Percentiles rank a stretch among this genome's conserved stretches.
phyloP scores from a whole-genome alignment of 2,797 vertebrate species.

The Pyrocephalus nanus region DNA sequence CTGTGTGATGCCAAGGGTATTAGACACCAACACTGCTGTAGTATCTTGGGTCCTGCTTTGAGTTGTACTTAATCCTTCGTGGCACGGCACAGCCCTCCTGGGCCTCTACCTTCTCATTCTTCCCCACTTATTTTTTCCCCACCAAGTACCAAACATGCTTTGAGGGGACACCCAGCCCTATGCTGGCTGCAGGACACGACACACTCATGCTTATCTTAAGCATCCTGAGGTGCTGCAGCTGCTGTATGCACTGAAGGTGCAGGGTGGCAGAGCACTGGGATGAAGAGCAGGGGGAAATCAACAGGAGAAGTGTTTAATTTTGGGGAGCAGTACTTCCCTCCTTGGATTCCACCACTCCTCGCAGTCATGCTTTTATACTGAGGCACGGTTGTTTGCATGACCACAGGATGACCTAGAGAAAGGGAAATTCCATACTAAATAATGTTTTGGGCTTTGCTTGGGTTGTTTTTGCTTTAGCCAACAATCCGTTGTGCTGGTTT shows the following conservation, averaged over 20 bases:
- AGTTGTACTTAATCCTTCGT: background rate
- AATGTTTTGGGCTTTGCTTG: background rate
- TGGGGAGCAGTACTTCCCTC: background rate
- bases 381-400: background rate
- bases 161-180: background rate
- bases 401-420: background rate
- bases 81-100: background rate
- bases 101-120: background rate
- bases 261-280: background rate
- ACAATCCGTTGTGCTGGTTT: background rate
- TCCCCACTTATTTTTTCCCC: background rate
- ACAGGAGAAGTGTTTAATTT: background rate
- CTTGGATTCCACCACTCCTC: background rate
- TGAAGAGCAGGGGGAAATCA: background rate
- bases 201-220: accelerated
- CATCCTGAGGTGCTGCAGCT: background rate
- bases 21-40: accelerated
- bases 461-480: background rate
- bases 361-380: background rate
- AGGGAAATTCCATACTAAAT: background rate
- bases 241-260: accelerated
- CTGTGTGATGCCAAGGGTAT: background rate
- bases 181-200: background rate
- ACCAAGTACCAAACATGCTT: background rate
- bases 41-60: background rate